Conservation (phyloP, 2,888 invertebrate species). For the Scrobipalpa costella region DNA sequence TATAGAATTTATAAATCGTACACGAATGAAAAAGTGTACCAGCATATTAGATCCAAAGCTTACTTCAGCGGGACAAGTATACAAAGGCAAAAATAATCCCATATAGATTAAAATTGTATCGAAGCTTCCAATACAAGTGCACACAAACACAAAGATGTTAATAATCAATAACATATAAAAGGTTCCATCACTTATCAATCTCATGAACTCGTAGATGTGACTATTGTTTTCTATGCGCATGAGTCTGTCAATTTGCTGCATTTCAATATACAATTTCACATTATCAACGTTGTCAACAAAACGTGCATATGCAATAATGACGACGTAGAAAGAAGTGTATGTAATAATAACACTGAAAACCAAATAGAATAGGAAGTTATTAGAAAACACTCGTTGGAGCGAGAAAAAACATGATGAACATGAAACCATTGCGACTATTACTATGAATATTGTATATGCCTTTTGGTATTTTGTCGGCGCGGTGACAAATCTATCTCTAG, state of each 20-base stretch:
- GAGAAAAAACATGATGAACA: not conserved
- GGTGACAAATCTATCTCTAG: not conserved
- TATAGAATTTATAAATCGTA: slow-evolving; percentile 54
- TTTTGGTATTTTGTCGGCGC: not conserved
- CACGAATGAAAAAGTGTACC: slow-evolving; percentile 48
- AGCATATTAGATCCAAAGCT: slow-evolving; percentile 33
- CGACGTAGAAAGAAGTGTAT: not conserved
- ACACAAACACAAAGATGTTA: too few relatives aligned
- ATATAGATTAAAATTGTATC: too few relatives aligned
- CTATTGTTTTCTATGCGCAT: not conserved
- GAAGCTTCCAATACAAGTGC: too few relatives aligned
- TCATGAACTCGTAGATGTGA: not conserved
- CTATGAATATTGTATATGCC: slow-evolving; percentile 36
- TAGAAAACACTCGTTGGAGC: not conserved
- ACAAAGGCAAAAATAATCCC: too few relatives aligned
- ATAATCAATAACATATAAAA: too few relatives aligned
- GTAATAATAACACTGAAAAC: not conserved
- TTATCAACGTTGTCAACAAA: not conserved
- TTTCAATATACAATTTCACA: not conserved
- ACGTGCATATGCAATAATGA: not conserved
- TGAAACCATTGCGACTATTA: not conserved
- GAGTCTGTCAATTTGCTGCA: slow-evolving; percentile 10
- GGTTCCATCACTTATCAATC: too few relatives aligned
- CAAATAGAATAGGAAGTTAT: not conserved
- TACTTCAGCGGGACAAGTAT: too few relatives aligned